Conservation (phyloP, 2,888 invertebrate genomes). For the Trachelus tabidus region DNA sequence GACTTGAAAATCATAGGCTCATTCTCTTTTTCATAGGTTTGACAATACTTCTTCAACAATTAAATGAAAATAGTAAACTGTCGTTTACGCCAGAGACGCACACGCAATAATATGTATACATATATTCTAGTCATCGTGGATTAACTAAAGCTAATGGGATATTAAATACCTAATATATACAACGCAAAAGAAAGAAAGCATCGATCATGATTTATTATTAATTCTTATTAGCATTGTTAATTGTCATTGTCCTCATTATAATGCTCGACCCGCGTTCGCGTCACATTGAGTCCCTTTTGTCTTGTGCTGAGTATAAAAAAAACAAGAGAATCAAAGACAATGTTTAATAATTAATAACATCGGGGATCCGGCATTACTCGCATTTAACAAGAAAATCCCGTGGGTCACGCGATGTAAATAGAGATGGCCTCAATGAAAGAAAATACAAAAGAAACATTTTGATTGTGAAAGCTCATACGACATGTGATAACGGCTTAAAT, state of each 20-base stretch:
- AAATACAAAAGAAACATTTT: not conserved
- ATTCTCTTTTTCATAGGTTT: not conserved
- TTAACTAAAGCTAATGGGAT: not conserved
- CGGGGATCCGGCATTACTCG: not conserved
- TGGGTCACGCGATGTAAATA: not conserved
- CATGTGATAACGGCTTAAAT: not conserved
- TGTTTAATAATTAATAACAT: not conserved
- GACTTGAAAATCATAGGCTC: not conserved
- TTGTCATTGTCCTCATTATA: not conserved
- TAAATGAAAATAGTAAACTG: slow-evolving; percentile 1
- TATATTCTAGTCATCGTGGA: slow-evolving; percentile 1
- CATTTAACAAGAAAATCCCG: not conserved
- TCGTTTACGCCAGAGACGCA: slow-evolving; percentile 3
- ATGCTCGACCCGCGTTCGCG: not conserved
- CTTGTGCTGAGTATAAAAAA: not conserved
- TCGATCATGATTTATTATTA: not conserved
- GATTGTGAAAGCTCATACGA: not conserved
- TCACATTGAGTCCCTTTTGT: not conserved
- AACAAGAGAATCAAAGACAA: not conserved
- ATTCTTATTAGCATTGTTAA: not conserved
- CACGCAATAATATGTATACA: not conserved
- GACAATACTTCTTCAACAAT: not conserved
- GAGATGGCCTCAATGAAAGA: not conserved
- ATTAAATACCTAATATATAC: slow-evolving; percentile 6
- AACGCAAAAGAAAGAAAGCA: not conserved